Evolutionary conservation across 2,797 vertebrate species (phyloP), one percentile per base, ranked within the genome.

Genomic region (Sitta carolinensis): DNA sequence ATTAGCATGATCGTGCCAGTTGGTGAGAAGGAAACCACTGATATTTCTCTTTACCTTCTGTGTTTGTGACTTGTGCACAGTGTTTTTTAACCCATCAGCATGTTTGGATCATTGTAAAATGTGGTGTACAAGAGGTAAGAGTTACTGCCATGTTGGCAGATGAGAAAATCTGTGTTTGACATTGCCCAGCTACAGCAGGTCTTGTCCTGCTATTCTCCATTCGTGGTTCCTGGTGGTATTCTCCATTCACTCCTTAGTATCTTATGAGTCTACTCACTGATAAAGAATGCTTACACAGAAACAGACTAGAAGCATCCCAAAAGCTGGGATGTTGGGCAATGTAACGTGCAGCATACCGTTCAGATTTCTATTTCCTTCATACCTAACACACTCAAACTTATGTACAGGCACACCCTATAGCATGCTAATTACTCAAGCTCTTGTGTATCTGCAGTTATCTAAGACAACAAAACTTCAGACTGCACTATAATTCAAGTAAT

Each of bases 281-380:
- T 59, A 42, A 52, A 48, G 26, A 69, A 45, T 8, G 22, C 14
- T 85, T 87, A n/a, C 26, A 45, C 48, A 74, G 55, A 87, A 70
- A 83, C 15, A 16, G 70, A 38, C 47, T 75, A 63, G 82, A 68
- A 42, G 21, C 36, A 75, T 8, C 47, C 26, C 36, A 61, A 62
- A 80, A 79, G 32, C 13, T 52, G 73, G 38, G 18, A 2, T 40
- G 8, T 45, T 89, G 43, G 47, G 76, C 66, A 76, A 50, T 32
- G 27, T 69, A 62, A 40, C 0, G 0, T 73, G 63, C 63, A 69
- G 17, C 19, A 32, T 74, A 45, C 36, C 52, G 85, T 90, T 84
- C 62, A 74, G 66, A 61, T 58, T 91, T 89, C 42, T 78, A 43
- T 90, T 94, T 96, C 90, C 45, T 74, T 94, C 95, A 63, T 91